Percentiles rank a stretch among this genome's conserved stretches.
These are phyloP conservation scores for Xenopus laevis DNA, from an alignment of 2,113 vertebrate species.

Conservation along the genomic window DNA sequence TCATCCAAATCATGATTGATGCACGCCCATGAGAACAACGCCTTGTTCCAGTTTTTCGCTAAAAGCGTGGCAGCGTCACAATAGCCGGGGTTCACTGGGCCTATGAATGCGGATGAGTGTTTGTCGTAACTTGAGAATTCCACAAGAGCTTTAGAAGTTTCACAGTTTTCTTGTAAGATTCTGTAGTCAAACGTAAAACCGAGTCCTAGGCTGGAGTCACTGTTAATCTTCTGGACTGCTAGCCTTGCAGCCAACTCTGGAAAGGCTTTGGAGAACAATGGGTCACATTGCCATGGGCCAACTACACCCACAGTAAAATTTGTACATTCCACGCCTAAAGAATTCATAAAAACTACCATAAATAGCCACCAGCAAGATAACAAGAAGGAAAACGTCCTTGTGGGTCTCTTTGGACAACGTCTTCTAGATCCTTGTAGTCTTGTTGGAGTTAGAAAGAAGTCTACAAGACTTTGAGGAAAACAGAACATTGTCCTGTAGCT, in stretches of 20 bases:
- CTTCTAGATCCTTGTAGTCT: conserved; percentile 47
- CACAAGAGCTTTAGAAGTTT: conserved; percentile 73
- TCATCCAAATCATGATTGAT: conserved; percentile 75
- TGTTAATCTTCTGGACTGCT: conserved; percentile 73
- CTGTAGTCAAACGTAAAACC: conserved; percentile 72
- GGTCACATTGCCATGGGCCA: conserved; percentile 85
- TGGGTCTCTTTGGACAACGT: conserved; percentile 44
- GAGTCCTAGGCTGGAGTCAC: conserved; percentile 66
- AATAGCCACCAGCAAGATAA: conserved; percentile 59
- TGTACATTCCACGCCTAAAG: conserved; percentile 60
- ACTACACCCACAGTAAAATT: conserved; percentile 82
- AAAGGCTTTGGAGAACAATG: conserved; percentile 73
- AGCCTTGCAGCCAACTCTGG: conserved; percentile 71
- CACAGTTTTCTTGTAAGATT: conserved; percentile 78
- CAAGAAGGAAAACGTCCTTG: conserved; percentile 49
- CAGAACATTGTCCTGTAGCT: conserved; percentile 69
- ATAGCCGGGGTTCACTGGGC: conserved; percentile 81
- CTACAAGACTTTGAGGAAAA: conserved; percentile 54
- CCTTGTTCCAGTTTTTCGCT: conserved; percentile 62
- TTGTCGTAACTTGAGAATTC: conserved; percentile 70
- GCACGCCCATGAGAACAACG: conserved; percentile 82
- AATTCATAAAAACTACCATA: conserved; percentile 63
- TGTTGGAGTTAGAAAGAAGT: conserved; percentile 52
- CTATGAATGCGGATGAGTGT: conserved; percentile 72
- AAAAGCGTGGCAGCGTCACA: conserved; percentile 71